Base-by-base conservation (phyloP, 2,888 invertebrate genomes). In the Prosopocoilus inquinatus region DNA sequence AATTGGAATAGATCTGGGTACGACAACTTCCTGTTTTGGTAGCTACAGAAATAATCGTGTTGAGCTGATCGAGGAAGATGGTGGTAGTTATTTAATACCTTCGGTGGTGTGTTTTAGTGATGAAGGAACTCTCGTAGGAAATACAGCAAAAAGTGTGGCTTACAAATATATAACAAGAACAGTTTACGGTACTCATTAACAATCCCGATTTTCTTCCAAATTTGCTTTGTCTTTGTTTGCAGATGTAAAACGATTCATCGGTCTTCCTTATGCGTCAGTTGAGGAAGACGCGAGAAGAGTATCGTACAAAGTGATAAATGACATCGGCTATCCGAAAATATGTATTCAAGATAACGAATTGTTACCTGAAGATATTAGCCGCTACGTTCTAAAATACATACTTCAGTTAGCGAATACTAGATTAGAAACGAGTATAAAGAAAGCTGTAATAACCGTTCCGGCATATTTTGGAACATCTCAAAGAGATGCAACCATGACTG, bases 201-300 rank as follows among this genome's bases (percentile, higher is more conserved):
- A 28, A 28, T 28, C 20, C 5, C 20, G 20, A 28, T 28, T 5
- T 28, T 28, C 20, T 43, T 32, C 20, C 9, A 20, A 13, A 20
- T 45, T 45, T 2, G 32, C 5, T 57, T 60, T 47, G 50, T 56
- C 20, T 34, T 53, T 55, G 16, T 55, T 66, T 44, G 7, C 47
- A 70, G 70, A 67, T 53, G 58, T 64, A 4, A 70, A 70, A 55
- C 48, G 68, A 7, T 60, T 68, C 5, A 64, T 69, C 38, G 69
- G 70, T 3, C 62, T 64, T 36, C 61, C 54, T 38, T 67, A 54
- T 39, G 50, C 61, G n/a, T 62, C 67, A 38, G 48, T 57, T 4
- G 54, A 63, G 11, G 58, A 67, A n/a, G 60, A 63, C 41, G 55
- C 64, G 7, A 53, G 62, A 36, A 59, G 55, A 33, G 64, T 64